A percentile compares a stretch with the other conserved stretches of the same genome.
Evolutionary conservation across 2,113 vertebrate species (phyloP).

Genomic region (Phalacrocorax aristotelis): DNA sequence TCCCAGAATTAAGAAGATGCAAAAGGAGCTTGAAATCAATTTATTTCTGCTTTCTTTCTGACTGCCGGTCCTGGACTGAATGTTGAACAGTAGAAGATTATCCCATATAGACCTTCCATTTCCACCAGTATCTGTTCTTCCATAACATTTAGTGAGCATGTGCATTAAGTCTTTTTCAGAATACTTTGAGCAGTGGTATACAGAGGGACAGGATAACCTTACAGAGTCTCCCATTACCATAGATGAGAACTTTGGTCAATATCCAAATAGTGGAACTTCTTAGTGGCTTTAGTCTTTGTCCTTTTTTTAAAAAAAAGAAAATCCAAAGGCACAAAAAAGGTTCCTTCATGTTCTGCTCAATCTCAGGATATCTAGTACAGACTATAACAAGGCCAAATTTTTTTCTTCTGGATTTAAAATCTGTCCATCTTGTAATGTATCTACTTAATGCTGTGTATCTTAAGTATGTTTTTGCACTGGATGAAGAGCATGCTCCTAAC

Average conservation of each 20-base stretch:
- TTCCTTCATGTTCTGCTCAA: not conserved
- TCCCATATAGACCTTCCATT: not conserved
- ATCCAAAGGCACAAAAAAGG: not conserved
- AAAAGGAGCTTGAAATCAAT: not conserved
- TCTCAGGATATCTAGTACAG: not conserved
- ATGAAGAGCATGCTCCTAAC: not conserved
- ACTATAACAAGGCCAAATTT: not conserved
- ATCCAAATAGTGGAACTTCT: not conserved
- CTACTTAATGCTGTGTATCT: rapidly evolving
- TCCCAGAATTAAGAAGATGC: not conserved
- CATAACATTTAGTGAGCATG: not conserved
- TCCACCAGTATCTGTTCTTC: not conserved
- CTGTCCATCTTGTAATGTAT: rapidly evolving
- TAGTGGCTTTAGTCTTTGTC: not conserved
- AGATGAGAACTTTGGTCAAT: not conserved
- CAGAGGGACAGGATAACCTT: not conserved
- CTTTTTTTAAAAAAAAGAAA: not conserved
- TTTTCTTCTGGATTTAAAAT: not conserved
- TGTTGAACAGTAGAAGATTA: not conserved
- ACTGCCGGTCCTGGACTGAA: not conserved
- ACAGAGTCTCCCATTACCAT: not conserved
- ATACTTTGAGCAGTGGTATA: not conserved
- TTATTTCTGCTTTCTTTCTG: not conserved
- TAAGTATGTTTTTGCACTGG: not conserved
- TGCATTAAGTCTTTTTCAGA: not conserved